Evolutionary conservation across 2,113 vertebrate genomes (phyloP).

Genomic region (Tamias sibiricus): DNA sequence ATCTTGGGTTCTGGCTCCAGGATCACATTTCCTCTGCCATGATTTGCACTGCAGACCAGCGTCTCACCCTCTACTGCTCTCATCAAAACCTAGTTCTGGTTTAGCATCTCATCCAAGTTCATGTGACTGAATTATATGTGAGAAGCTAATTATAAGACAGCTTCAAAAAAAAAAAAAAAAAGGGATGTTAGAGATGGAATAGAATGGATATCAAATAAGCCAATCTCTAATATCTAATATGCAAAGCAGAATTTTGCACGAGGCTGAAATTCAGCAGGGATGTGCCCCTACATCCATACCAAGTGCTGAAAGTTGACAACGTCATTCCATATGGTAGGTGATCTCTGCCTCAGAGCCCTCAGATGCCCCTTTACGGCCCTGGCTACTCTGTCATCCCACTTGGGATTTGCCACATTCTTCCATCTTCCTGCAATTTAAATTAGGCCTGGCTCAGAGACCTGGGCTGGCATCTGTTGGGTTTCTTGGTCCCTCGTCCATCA

Average conservation of each 20-base stretch:
- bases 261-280: too few species aligned
- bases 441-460: background rate
- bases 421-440: too few species aligned
- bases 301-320: background rate
- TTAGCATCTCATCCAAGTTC: background rate
- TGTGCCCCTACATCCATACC: background rate
- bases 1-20: background rate
- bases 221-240: background rate
- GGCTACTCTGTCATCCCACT: background rate
- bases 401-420: background rate
- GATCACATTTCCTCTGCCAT: background rate
- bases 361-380: background rate
- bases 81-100: background rate
- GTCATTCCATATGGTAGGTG: too few species aligned
- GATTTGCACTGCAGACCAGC: background rate
- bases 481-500: background rate
- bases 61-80: background rate
- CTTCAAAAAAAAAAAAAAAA: background rate
- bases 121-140: background rate
- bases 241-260: background rate
- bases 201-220: background rate
- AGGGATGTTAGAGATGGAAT: background rate
- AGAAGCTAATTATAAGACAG: background rate
- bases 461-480: background rate
- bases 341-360: background rate